Conservation (phyloP, 2,797 vertebrate genomes). For the Agapornis canus region DNA sequence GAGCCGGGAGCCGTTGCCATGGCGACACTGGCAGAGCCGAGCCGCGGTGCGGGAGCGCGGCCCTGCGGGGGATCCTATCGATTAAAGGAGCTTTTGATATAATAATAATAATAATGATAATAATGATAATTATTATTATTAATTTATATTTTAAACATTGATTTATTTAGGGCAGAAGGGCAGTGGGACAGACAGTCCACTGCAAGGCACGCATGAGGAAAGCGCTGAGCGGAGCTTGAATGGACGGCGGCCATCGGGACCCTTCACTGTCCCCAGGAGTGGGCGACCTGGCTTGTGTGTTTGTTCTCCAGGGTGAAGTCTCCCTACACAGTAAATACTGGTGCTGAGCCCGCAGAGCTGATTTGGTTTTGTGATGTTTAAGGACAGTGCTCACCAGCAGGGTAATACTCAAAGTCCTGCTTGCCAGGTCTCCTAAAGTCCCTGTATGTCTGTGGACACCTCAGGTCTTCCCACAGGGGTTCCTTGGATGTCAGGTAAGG, state of each 20-base stretch:
- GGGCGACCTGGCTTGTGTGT: neutral
- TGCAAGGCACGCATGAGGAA: neutral
- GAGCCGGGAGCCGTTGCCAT: slow-evolving; percentile 74
- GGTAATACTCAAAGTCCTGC: neutral
- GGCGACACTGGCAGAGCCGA: slow-evolving; percentile 74
- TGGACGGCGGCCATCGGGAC: neutral
- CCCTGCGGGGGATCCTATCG: slow-evolving; percentile 69
- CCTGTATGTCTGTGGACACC: neutral
- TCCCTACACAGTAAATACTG: neutral
- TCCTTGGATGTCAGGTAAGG: neutral
- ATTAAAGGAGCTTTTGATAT: slow-evolving; percentile 53
- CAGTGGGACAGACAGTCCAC: neutral
- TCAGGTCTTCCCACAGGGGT: neutral
- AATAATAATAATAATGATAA: neutral
- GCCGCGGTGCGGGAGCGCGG: slow-evolving; percentile 59
- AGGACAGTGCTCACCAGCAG: neutral
- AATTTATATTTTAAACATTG: neutral
- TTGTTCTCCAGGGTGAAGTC: neutral
- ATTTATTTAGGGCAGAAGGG: neutral
- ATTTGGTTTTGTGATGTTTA: neutral
- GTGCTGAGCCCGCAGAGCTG: neutral
- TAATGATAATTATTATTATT: neutral
- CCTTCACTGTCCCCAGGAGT: neutral
- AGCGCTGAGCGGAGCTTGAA: rapidly evolving
- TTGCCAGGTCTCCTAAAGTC: neutral